These are phyloP conservation scores for Arrhopalites spinosus DNA, from an alignment of 2,888 invertebrate species.

Conservation along the genomic window DNA sequence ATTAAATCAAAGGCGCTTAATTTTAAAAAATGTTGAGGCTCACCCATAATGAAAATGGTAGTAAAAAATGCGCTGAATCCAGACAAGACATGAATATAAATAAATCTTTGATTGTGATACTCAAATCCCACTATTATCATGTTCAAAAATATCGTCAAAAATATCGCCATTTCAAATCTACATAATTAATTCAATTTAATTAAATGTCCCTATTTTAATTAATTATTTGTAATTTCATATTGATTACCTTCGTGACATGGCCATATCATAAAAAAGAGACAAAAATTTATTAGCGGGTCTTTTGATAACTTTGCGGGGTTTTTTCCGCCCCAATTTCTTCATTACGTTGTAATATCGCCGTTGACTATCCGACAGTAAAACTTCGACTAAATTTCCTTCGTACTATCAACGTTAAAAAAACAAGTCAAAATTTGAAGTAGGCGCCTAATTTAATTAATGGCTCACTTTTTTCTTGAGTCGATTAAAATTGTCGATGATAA, in stretches of 20 bases:
- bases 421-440: neutral
- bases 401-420: conserved; percentile 69
- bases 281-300: conserved; percentile 90
- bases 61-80: conserved; percentile 97
- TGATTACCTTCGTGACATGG: no score
- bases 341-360: conserved; percentile 95
- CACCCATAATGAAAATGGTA: conserved; percentile 88
- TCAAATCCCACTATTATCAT: conserved; percentile 97
- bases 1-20: neutral
- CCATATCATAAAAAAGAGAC: conserved; percentile 93
- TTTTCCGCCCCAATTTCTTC: conserved; percentile 94
- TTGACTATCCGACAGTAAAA: conserved; percentile 95
- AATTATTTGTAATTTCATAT: no score
- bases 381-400: conserved; percentile 94
- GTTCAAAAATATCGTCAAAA: conserved; percentile 91
- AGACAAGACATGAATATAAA: conserved; percentile 87
- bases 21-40: no score
- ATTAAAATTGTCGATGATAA: conserved; percentile 97
- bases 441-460: no score
- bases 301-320: conserved; percentile 95
- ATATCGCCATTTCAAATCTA: conserved; percentile 92
- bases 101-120: conserved; percentile 89
- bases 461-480: conserved; percentile 93
- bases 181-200: no score
- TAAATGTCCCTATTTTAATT: no score